phyloP scores from a whole-genome alignment of 2,888 invertebrate species.

The Oasisia sp. region DNA sequence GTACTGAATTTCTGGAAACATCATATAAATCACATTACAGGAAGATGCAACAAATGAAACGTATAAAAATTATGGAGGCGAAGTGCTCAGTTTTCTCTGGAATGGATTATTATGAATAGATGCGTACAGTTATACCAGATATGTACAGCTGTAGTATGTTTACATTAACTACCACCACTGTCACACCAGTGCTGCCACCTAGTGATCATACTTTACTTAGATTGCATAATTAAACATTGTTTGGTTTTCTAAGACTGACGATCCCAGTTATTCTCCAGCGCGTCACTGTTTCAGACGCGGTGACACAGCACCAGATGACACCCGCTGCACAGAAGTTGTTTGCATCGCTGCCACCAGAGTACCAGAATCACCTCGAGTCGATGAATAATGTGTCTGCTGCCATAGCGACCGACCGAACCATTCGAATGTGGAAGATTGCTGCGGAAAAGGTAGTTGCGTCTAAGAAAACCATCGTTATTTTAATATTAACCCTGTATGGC shows the following conservation, averaged over 20 bases:
- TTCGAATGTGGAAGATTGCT: constrained; percentile 59
- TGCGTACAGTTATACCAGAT: no score
- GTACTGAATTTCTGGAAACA: no score
- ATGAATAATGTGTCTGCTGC: constrained; percentile 43
- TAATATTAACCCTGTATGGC: neutral
- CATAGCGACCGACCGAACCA: constrained; percentile 55
- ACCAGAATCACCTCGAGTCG: constrained; percentile 19
- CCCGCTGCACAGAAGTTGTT: constrained; percentile 30
- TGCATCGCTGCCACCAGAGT: constrained; percentile 24
- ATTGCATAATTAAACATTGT: no score
- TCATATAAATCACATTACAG: no score
- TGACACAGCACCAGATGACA: constrained; percentile 14
- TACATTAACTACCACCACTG: no score
- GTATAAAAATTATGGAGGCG: no score
- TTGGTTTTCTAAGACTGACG: neutral
- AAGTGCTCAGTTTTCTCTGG: no score
- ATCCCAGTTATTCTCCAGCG: neutral
- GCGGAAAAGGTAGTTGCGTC: constrained; percentile 43
- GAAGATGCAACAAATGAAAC: no score
- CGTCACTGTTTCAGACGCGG: constrained; percentile 6
- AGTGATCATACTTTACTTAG: no score
- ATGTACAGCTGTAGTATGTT: no score
- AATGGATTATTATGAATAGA: no score
- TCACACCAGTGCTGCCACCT: no score
- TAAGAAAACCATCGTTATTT: neutral